Base-by-base conservation (phyloP, 2,888 invertebrate genomes). In the Platynereis dumerilii region DNA sequence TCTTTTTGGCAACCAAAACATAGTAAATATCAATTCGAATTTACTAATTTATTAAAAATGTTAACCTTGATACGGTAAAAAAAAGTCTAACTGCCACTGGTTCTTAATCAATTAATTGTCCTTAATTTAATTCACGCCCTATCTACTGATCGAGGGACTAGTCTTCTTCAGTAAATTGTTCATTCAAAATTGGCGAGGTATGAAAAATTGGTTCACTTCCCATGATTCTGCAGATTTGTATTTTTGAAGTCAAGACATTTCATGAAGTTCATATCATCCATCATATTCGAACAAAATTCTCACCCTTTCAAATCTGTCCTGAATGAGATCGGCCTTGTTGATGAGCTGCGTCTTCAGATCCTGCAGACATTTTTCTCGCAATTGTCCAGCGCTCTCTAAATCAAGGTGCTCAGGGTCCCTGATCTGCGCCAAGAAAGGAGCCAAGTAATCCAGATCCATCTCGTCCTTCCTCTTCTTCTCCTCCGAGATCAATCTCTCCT, bases 271-370 rank as follows among this genome's bases (percentile, higher is more conserved):
- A 34, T 34, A 34, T 12, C 34, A 7, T 34, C 7, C 34, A 34
- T 34, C 34, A 34, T 34, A 34, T 34, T 34, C 34, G 34, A 34
- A 7, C 34, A 34, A 34, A 34, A 34, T 55, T 55, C 60, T 56
- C 64, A 83, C 84, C 79, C 80, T 82, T 72, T 85, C 85, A 78
- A 82, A 85, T 61, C 84, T 71, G 55, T 78, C 78, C 71, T 85
- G 84, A 48, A 85, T 85, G 53, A 84, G 77, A 74, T 85, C 84
- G 57, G 85, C 84, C 69, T 83, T 83, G 67, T 83, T 82, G 69
- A 85, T 81, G 24, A 85, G 77, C 26, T 84, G 71, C 61, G 83
- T 78, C 72, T 84, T 85, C 59, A 84, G 78, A 66, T 84, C 84
- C 45, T 73, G 74, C 34, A 84, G 74, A 61, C 83, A 83, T 60